These are phyloP conservation scores for Arrhamphus sclerolepis DNA, from an alignment of 2,797 vertebrate species.

Conservation along the genomic window DNA sequence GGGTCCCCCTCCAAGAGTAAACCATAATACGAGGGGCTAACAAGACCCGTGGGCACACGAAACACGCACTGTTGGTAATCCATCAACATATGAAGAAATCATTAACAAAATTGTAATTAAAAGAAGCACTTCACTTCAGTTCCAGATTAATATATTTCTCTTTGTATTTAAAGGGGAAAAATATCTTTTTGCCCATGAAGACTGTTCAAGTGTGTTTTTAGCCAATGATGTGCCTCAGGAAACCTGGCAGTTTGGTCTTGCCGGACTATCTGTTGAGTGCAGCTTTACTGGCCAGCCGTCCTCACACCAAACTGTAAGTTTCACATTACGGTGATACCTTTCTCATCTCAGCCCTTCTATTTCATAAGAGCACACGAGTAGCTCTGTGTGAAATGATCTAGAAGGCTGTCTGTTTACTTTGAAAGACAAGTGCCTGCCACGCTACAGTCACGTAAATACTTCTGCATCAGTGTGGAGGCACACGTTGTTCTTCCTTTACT, in stretches of 20 bases:
- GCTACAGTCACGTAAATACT: slow-evolving; percentile 42
- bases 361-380: slow-evolving; percentile 63
- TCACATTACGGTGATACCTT: slow-evolving; percentile 72
- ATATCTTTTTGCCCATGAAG: slow-evolving; percentile 5
- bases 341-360: slow-evolving; percentile 63
- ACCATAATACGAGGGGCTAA: slow-evolving; percentile 43
- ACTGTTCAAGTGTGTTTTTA: slow-evolving; percentile 5
- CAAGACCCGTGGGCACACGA: slow-evolving; percentile 38
- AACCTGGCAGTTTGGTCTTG: slow-evolving; percentile 21
- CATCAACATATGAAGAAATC: slow-evolving; percentile 19
- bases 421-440: slow-evolving; percentile 42
- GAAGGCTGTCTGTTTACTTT: slow-evolving; percentile 59
- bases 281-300: slow-evolving; percentile 62
- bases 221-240: slow-evolving; percentile 5
- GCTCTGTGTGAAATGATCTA: slow-evolving; percentile 63
- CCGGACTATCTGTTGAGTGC: slow-evolving; percentile 48
- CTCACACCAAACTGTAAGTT: slow-evolving; percentile 81
- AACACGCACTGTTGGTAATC: slow-evolving; percentile 37
- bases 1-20: slow-evolving; percentile 69
- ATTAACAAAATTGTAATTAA: slow-evolving; percentile 2
- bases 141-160: neutral
- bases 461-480: slow-evolving; percentile 46
- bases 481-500: slow-evolving; percentile 55
- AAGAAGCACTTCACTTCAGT: neutral
- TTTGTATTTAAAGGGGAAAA: neutral